Base-by-base conservation (phyloP, 2,113 vertebrate genomes). In the Tylochromis polylepis region DNA sequence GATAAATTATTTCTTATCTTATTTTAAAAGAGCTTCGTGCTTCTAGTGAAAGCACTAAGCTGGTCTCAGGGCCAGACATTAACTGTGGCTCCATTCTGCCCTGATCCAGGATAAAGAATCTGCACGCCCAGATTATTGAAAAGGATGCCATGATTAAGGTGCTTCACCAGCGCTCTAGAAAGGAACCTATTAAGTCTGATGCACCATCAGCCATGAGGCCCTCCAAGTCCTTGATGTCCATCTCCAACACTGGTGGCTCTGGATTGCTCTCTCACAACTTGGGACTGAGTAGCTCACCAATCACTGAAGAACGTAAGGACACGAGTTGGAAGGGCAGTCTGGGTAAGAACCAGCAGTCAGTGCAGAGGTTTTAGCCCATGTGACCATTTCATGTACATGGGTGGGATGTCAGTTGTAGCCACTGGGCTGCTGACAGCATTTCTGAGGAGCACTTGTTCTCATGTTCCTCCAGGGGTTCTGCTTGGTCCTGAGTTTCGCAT, bases 141-240 rank as follows among this genome's bases (percentile, higher is more conserved):
- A 99, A 99, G 90, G 99, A 99, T 1, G 99, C 99, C 90, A 99
- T 99, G 98, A 99, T 99, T 90, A 99, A 99, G 92, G 99, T 99
- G 4, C 97, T 99, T 55, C 99, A 99, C 93, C 98, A 99, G 93
- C 98, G 99, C 20, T 99, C 98, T 5, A 97, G 97, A 57, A 99
- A 99, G 89, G 99, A 99, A 36, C 97, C 97, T 0, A 95, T 95
- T 91, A 99, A 98, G 95, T 95, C 96, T 0, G 99, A 99, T 7
- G 96, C 96, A 36, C 96, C 98, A 0, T 97, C 98, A 36, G 96
- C 97, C 46, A 99, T 99, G 98, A 96, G 99, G 18, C 98, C 99
- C 1, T 98, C 98, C 57, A 99, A 99, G 94, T 99, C 98, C 5
- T 96, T 99, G 60, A 99, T 99, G 97, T 99, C 99, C 31, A 99